These are phyloP conservation scores for Pelmatolapia mariae DNA, from an alignment of 2,113 vertebrate genomes.

Conservation along the genomic window DNA sequence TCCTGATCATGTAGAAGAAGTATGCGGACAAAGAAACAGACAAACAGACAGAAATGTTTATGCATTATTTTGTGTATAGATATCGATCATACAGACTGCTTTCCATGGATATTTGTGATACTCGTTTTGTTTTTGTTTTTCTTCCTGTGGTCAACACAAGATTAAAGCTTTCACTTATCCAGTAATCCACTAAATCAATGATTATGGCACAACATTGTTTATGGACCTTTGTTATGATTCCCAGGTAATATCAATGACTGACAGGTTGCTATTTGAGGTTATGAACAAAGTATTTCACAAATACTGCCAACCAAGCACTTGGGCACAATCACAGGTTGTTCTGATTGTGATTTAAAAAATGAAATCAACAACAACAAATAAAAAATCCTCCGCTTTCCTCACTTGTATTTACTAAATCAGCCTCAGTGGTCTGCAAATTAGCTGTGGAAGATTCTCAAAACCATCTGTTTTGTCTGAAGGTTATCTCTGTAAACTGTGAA, in stretches of 20 bases:
- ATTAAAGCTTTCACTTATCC: neutral
- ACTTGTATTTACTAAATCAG: neutral
- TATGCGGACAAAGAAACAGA: neutral
- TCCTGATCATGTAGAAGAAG: neutral
- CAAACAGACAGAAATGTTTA: neutral
- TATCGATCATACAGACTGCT: neutral
- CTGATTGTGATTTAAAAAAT: neutral
- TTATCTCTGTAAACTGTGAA: neutral
- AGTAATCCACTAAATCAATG: neutral
- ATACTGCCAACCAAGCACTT: neutral
- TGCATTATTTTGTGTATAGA: neutral
- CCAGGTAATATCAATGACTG: neutral
- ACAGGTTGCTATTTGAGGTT: neutral
- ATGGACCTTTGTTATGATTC: neutral
- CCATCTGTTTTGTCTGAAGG: neutral
- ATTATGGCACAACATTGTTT: neutral
- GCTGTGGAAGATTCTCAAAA: neutral
- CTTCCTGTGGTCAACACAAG: neutral
- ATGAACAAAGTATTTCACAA: neutral
- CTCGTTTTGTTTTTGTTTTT: neutral
- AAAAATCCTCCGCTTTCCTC: neutral
- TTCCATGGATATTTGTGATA: neutral
- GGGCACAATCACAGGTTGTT: neutral
- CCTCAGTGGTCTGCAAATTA: neutral
- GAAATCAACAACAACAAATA: neutral